Evolutionary conservation across 23 tunicate species (phyloP).

Genomic region (Ascidia mentula): DNA sequence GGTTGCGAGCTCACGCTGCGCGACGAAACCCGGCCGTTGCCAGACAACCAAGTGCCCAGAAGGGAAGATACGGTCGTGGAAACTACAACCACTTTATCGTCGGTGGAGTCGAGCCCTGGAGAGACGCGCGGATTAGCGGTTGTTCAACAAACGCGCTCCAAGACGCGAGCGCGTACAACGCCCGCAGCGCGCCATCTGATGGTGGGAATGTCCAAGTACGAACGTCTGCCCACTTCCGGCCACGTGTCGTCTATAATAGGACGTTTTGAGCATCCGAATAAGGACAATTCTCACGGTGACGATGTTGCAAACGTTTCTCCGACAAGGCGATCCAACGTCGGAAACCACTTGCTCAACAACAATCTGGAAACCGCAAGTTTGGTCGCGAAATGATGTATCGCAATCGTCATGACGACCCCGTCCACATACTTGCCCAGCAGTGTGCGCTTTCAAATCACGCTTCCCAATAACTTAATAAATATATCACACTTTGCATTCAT

Average conservation of each 20-base stretch:
- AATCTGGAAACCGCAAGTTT: neutral
- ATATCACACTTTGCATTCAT: too few relatives aligned
- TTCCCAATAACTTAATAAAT: too few relatives aligned
- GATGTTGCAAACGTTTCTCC: neutral
- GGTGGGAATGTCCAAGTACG: conserved; percentile 37
- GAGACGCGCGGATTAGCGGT: neutral
- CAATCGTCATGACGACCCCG: too few relatives aligned
- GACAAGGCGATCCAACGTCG: neutral
- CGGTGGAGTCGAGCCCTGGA: neutral
- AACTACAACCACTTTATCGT: neutral
- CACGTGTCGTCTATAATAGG: conserved; percentile 77
- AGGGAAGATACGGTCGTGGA: neutral
- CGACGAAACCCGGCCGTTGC: neutral
- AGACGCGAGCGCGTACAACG: conserved; percentile 32
- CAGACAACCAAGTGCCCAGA: neutral
- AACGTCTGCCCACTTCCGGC: conserved; percentile 48
- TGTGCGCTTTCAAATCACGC: too few relatives aligned
- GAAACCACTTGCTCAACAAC: neutral
- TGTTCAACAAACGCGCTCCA: conserved; percentile 6
- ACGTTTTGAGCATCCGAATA: conserved; percentile 45
- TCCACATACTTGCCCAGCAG: too few relatives aligned
- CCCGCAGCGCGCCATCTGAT: conserved; percentile 22
- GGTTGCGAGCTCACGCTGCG: conserved; percentile 36
- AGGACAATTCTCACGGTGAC: neutral
- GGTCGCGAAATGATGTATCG: neutral